phyloP scores from a whole-genome alignment of 2,797 vertebrate species.

The Amblyraja radiata region DNA sequence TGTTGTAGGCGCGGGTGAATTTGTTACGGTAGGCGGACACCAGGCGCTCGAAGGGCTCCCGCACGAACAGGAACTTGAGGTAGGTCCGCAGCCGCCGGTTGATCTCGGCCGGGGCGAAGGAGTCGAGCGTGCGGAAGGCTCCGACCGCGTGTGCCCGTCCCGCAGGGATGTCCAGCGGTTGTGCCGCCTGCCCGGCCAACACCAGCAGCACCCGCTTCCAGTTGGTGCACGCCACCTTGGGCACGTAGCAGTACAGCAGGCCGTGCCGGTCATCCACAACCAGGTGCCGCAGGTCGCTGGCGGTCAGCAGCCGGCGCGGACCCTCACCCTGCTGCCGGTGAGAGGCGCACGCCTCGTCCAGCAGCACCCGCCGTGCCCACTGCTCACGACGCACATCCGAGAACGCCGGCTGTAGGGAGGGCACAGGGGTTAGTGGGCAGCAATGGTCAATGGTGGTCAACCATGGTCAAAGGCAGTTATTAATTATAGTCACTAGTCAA shows the following conservation, averaged over 20 bases:
- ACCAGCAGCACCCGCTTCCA: slow-evolving; percentile 95
- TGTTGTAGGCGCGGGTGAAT: slow-evolving; percentile 83
- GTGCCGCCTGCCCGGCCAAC: slow-evolving; percentile 65
- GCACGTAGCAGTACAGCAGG: slow-evolving; percentile 95
- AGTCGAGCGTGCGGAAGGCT: slow-evolving; percentile 76
- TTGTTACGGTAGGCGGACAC: slow-evolving; percentile 92
- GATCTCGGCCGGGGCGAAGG: slow-evolving; percentile 75
- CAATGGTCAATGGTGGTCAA: no score
- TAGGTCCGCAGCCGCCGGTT: slow-evolving; percentile 82
- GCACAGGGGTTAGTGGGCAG: neutral
- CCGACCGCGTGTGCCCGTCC: slow-evolving; percentile 76
- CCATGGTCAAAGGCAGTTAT: no score
- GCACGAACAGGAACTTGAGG: slow-evolving; percentile 89
- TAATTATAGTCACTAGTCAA: no score
- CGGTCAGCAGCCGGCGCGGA: slow-evolving; percentile 69
- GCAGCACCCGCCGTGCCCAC: slow-evolving; percentile 66
- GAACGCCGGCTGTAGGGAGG: neutral
- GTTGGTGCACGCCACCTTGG: slow-evolving; percentile 95
- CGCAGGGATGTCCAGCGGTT: slow-evolving; percentile 80
- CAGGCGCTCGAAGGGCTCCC: slow-evolving; percentile 87
- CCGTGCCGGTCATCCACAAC: slow-evolving; percentile 83
- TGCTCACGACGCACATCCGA: slow-evolving; percentile 64
- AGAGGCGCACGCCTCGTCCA: slow-evolving; percentile 66
- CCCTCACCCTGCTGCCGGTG: slow-evolving; percentile 55
- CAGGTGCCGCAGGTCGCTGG: slow-evolving; percentile 82